phyloP scores from a whole-genome alignment of 2,888 invertebrate species.

The Ophioninae sp. region DNA sequence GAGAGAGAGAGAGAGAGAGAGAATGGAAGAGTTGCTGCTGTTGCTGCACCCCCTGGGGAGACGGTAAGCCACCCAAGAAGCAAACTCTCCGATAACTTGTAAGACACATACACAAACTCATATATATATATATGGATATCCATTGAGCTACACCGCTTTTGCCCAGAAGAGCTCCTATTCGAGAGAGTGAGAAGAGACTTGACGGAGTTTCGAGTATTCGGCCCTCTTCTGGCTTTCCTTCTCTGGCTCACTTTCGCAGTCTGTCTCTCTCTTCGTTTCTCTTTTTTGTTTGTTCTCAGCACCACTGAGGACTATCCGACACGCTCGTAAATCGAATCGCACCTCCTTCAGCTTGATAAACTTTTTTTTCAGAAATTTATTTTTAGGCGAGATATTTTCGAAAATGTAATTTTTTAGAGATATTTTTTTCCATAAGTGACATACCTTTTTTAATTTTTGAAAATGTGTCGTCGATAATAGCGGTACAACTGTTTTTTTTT shows the following conservation, averaged over 20 bases:
- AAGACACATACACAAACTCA: conserved; percentile 69
- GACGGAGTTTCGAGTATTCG: conserved; percentile 15
- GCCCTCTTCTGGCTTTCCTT: neutral
- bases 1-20: conserved; percentile 48
- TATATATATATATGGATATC: conserved; percentile 4
- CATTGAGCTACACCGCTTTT: conserved; percentile 66
- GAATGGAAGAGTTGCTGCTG: conserved; percentile 64
- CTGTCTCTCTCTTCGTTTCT: neutral
- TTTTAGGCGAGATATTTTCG: too few species aligned
- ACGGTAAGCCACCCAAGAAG: conserved; percentile 78
- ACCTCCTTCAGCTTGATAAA: neutral
- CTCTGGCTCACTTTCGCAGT: neutral
- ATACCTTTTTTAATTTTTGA: too few species aligned
- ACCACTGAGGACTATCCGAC: conserved; percentile 39
- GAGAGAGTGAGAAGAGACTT: conserved; percentile 12
- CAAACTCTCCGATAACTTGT: conserved; percentile 77
- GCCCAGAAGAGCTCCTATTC: conserved; percentile 51
- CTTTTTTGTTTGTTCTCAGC: too few species aligned
- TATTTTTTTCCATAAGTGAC: too few species aligned
- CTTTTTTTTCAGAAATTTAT: neutral
- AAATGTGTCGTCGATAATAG: too few species aligned
- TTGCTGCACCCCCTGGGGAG: conserved; percentile 77
- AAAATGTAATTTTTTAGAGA: too few species aligned
- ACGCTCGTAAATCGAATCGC: conserved; percentile 41
- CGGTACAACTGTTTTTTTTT: too few species aligned